Base-by-base conservation (phyloP, 2,888 invertebrate genomes). In the Epiblema foenella region DNA sequence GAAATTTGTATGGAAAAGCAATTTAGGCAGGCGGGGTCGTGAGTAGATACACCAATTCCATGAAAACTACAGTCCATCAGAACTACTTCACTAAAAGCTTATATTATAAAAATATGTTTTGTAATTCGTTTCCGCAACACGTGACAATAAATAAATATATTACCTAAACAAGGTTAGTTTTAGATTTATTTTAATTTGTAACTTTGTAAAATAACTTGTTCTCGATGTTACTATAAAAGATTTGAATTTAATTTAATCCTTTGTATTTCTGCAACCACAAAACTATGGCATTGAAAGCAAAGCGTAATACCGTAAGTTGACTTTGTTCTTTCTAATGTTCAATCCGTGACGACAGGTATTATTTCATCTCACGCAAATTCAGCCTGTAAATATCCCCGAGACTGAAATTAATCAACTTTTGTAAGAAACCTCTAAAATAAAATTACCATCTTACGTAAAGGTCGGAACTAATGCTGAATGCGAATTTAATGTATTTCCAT, bases 401-500 rank as follows among this genome's bases (percentile, higher is more conserved):
- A 39, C 57, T 59, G 42, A 59, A 54, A 70, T 70, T 66, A 70
- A 73, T 69, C 73, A 66, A 69, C 57, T 65, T 69, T 64, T 54
- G 56, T 63, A 39, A 68, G 57, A 73, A 68, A 68, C 59, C 59
- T 54, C 69, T 54, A 46, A 62, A 67, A 73, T 59, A 74, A 54
- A 54, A 70, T 70, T 73, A 60, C 63, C 70, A 73, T 70, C 2
- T 7, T 20, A 57, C 51, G 63, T 68, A 67, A 56, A 69, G 66
- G 63, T 46, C 58, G 62, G 12, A 64, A 66, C 51, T 59, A 46
- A 49, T 70, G 37, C 37, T 57, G 60, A 67, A 76, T 75, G 71
- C 65, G 74, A 78, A 70, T 75, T 75, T 75, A 72, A 75, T 75
- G 57, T 73, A 52, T 66, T 51, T 73, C 70, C 74, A 77, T 80